Conservation (phyloP, 1,140 invertebrate genomes). For the Brachionus angularis region DNA sequence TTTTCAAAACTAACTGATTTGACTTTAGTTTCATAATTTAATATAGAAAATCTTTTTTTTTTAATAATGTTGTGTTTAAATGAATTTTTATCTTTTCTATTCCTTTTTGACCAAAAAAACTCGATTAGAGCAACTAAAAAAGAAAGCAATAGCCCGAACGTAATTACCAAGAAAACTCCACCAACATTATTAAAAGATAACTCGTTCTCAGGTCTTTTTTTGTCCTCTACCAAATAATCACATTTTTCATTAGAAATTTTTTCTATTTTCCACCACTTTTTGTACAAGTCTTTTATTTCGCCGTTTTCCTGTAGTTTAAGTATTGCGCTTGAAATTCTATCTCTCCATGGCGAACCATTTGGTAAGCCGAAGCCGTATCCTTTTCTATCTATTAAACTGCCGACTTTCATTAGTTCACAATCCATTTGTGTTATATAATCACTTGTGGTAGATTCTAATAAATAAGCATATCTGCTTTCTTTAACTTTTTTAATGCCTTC, state of each 20-base stretch:
- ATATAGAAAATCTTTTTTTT: no score
- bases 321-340: slow-evolving; percentile 41
- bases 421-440: slow-evolving; percentile 53
- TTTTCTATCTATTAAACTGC: slow-evolving; percentile 81
- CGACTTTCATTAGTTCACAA: slow-evolving; percentile 59
- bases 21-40: not conserved
- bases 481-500: slow-evolving; percentile 52
- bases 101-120: slow-evolving; percentile 92
- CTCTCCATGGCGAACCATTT: slow-evolving; percentile 49
- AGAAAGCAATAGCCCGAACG: slow-evolving; percentile 81
- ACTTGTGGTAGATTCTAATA: slow-evolving; percentile 57
- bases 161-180: slow-evolving; percentile 92
- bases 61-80: no score
- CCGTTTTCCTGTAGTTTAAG: slow-evolving; percentile 45
- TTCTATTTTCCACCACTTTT: slow-evolving; percentile 44
- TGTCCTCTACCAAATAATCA: not conserved
- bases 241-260: slow-evolving; percentile 29
- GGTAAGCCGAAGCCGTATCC: slow-evolving; percentile 69
- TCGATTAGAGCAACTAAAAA: slow-evolving; percentile 86
- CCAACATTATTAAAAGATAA: slow-evolving; percentile 56
- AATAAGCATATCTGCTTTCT: slow-evolving; percentile 54
- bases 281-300: slow-evolving; percentile 42
- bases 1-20: not conserved
- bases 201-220: slow-evolving; percentile 46
- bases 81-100: no score